Evolutionary conservation across 2,113 vertebrate genomes (phyloP).

Genomic region (Phylloscopus trochiloides): DNA sequence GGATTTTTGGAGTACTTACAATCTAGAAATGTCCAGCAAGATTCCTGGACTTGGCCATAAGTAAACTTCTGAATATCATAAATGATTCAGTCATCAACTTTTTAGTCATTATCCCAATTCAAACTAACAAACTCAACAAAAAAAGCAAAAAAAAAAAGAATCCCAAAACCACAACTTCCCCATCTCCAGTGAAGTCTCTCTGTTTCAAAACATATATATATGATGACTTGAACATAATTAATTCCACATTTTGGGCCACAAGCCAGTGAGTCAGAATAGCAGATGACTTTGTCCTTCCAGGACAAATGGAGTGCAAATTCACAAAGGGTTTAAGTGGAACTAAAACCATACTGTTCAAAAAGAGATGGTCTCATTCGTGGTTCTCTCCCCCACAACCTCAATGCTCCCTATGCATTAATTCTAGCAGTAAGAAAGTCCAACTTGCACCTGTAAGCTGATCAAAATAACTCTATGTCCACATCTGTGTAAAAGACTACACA

Average conservation of each 20-base stretch:
- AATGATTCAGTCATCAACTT: neutral
- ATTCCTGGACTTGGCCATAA: neutral
- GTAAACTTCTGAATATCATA: neutral
- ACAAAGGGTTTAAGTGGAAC: neutral
- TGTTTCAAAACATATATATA: neutral
- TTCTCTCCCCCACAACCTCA: neutral
- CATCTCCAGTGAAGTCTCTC: neutral
- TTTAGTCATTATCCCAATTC: neutral
- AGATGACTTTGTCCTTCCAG: neutral
- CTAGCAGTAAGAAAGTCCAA: neutral
- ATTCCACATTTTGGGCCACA: neutral
- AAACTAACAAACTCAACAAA: neutral
- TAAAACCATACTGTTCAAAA: neutral
- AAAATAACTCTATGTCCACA: neutral
- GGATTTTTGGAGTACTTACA: neutral
- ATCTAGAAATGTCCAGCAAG: neutral
- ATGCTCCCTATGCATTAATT: neutral
- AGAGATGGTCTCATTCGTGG: neutral
- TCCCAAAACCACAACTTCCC: neutral
- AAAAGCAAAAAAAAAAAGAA: accelerated
- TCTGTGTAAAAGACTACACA: neutral
- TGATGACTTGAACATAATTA: neutral
- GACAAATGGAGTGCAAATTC: neutral
- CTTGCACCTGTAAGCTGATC: neutral
- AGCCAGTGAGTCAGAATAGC: neutral